Evolutionary conservation across 2,113 vertebrate species (phyloP), one percentile per base, ranked within the genome.

Genomic region (Thunnus maccoyii): DNA sequence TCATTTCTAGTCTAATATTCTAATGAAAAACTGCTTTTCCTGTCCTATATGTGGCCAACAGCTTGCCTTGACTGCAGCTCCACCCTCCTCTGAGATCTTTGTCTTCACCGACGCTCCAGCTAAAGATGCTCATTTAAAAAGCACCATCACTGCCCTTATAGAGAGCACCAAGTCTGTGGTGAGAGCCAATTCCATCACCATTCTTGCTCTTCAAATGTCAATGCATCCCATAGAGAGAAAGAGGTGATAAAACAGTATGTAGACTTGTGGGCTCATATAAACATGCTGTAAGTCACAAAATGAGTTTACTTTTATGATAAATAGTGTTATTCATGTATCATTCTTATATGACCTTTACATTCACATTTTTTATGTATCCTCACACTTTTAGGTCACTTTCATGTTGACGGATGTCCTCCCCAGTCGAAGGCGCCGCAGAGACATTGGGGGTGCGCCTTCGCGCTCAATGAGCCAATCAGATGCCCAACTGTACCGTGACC

Each of bases 91-190:
- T 74, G 88, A 94, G 70, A 93, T 95, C 68, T 95, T 93, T 82
- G 86, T 95, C 8, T 94, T 95, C 86, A 95, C 94, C 2, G 93
- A 95, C 22, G 93, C 93, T 69, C 73, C 91, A 22, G 91, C 94
- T 16, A 95, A 94, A 86, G 94, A 95, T n/a, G 56, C 0, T 6
- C 0, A 76, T 1, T 75, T 95, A 65, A 91, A 86, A 75, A 87
- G 66, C 65, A 89, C 91, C 46, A 63, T 94, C 27, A 64, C 14
- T 9, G 92, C 93, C 4, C 84, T 92, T 0, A 93, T 95, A 47
- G 89, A 93, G 72, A 92, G 68, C 69, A 88, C 86, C 14, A 93
- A 92, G 78, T 92, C 91, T 72, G 79, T 76, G 70, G 94, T 56
- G 10, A 3, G 10, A 16, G 9, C 32, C 1, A 0, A 41, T 2